Conservation (phyloP, 2,113 vertebrate genomes). For the Hucho hucho region DNA sequence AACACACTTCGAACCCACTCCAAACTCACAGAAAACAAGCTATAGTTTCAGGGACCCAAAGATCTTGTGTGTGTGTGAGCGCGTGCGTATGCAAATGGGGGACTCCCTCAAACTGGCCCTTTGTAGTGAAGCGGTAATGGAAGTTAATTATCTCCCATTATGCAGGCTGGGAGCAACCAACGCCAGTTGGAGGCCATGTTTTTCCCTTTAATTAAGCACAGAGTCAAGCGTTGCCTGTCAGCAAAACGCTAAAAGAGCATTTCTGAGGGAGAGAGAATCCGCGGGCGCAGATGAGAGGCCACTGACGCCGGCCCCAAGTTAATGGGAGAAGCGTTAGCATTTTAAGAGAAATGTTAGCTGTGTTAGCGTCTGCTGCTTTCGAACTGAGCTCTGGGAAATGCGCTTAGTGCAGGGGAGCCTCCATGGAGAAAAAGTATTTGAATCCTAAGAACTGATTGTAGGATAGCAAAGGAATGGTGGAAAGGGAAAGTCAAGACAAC, state of each 20-base stretch:
- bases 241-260: slow-evolving; percentile 77
- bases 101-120: slow-evolving; percentile 79
- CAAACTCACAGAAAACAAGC: background rate
- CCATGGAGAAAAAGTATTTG: slow-evolving; percentile 52
- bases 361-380: slow-evolving; percentile 60
- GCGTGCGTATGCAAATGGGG: slow-evolving; percentile 28
- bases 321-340: slow-evolving; percentile 71
- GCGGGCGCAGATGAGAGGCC: slow-evolving; percentile 69
- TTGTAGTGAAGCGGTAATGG: slow-evolving; percentile 91
- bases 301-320: slow-evolving; percentile 68
- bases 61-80: slow-evolving; percentile 17
- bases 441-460: slow-evolving; percentile 53
- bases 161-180: slow-evolving; percentile 85
- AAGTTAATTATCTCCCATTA: slow-evolving; percentile 95
- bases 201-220: slow-evolving; percentile 97
- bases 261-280: slow-evolving; percentile 71
- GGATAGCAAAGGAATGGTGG: background rate
- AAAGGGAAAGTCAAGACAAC: background rate
- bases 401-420: slow-evolving; percentile 55
- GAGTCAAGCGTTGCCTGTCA: slow-evolving; percentile 85
- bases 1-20: too few species aligned
- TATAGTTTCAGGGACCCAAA: background rate
- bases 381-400: slow-evolving; percentile 49
- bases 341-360: slow-evolving; percentile 51
- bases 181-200: slow-evolving; percentile 85